Evolutionary conservation across 2,113 vertebrate genomes (phyloP).

Genomic region (Neogale vison): DNA sequence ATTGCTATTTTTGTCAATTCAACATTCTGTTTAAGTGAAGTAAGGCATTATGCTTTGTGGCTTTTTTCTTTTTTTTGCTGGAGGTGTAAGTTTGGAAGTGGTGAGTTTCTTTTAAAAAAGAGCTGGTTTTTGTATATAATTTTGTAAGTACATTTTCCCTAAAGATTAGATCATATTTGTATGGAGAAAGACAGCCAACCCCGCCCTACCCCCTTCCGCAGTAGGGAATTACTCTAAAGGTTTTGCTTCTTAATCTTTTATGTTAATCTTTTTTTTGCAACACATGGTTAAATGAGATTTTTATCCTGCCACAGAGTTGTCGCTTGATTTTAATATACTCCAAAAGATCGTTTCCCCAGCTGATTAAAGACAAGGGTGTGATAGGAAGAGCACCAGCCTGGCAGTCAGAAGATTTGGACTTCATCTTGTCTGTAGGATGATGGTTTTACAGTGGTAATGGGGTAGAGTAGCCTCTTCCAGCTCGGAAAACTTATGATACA

Average conservation of each 20-base stretch:
- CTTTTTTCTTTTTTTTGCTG: neutral
- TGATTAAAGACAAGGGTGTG: neutral
- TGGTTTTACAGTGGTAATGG: neutral
- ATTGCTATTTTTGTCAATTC: constrained; percentile 5
- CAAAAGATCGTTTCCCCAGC: neutral
- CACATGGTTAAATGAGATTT: neutral
- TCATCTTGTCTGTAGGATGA: neutral
- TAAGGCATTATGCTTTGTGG: neutral
- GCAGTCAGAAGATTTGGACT: neutral
- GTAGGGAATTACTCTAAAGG: neutral
- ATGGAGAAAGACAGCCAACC: neutral
- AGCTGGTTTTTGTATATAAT: neutral
- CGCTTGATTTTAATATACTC: constrained; percentile 19
- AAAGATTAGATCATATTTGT: neutral
- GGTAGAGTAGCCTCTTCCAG: neutral
- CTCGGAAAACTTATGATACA: neutral
- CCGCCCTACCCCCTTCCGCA: neutral
- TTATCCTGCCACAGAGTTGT: neutral
- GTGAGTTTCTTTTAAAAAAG: neutral
- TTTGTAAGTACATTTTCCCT: neutral
- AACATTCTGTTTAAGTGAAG: neutral
- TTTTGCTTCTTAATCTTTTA: constrained; percentile 11
- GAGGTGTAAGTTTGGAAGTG: constrained; percentile 6
- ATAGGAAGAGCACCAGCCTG: neutral
- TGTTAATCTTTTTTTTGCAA: neutral